Conservation (phyloP, 2,797 vertebrate species). For the Podargus strigoides region DNA sequence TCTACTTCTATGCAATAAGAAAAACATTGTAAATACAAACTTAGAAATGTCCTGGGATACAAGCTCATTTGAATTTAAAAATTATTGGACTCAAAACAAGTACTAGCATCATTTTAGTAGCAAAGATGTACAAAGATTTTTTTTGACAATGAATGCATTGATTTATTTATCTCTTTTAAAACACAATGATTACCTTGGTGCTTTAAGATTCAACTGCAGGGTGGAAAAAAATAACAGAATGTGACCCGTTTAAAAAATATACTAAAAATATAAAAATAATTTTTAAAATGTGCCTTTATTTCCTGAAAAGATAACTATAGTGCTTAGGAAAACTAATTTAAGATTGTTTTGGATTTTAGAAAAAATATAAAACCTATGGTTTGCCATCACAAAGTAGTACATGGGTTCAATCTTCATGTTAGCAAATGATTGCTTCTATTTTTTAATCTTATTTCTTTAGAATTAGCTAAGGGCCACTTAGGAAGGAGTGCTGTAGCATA, state of each 20-base stretch:
- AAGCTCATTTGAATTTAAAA: constrained; percentile 1
- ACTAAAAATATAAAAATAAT: neutral
- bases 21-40: neutral
- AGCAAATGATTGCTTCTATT: constrained; percentile 8
- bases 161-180: neutral
- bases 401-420: neutral
- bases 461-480: neutral
- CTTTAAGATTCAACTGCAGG: neutral
- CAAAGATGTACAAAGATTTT: neutral
- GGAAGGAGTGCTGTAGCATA: neutral
- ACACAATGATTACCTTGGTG: neutral
- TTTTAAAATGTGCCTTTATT: neutral
- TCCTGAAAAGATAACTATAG: neutral
- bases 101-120: neutral
- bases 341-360: neutral
- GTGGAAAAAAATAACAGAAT: neutral
- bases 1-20: neutral
- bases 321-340: neutral
- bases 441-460: neutral
- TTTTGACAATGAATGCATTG: neutral
- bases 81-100: neutral
- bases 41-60: neutral
- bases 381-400: neutral
- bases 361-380: neutral
- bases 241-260: neutral